Evolutionary conservation across 2,888 invertebrate species (phyloP), one percentile per base, ranked within the genome.

Genomic region (Carabus problematicus): DNA sequence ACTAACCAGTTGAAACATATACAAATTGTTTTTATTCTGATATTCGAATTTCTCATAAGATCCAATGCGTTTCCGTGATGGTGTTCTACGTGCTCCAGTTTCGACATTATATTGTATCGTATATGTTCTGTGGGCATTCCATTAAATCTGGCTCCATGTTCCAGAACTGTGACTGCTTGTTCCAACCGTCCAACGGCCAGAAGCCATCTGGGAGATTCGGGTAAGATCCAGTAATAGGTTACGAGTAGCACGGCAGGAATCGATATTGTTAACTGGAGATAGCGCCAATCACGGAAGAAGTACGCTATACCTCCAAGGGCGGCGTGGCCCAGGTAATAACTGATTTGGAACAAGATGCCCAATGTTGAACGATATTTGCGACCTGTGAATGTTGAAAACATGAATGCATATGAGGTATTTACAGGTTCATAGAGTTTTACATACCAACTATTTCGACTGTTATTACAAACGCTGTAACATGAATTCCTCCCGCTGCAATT

Each of bases 241-340:
- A 79, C 78, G 45, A 81, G 75, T 60, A 82, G 70, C 29, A 86
- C 76, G 0, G 86, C 86, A 0, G 88, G 88, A 56, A 90, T 76
- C 0, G 90, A 89, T 72, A 91, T 86, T 0, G 87, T 86, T 59
- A 91, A 81, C 78, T 91, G 91, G 69, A 89, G 87, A 72, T 83
- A 83, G 59, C 85, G 85, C 91, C 91, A 92, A 61, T 88, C 85
- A 1, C 90, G 84, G 18, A 90, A 82, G 71, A 83, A 87, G 76
- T 89, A 91, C 1, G 89, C 88, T 58, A 91, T 85, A 0, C 86
- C 78, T 43, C 88, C 85, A 69, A 91, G 77, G 0, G 87, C 84
- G 71, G 89, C 83, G 75, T 91, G 90, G 0, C 91, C 91, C 29
- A 91, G 75, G 74, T 89, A 89, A 76, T 89, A 91, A 0, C 91